Conservation (phyloP, 2,113 vertebrate genomes). For the Donacobius atricapilla region DNA sequence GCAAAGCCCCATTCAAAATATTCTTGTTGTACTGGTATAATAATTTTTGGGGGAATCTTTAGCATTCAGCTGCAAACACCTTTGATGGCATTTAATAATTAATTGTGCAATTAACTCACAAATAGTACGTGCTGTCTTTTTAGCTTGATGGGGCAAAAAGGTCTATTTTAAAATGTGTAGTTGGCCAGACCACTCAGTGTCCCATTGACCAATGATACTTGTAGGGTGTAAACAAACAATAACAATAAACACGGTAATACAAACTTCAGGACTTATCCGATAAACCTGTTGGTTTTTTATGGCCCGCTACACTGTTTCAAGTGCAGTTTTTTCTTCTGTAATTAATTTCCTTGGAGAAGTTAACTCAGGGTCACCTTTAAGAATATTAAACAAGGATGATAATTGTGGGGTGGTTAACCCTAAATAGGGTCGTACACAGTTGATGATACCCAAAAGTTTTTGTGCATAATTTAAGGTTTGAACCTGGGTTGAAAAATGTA, state of each 20-base stretch:
- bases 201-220: background rate
- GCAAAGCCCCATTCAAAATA: no score
- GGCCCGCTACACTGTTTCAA: no score
- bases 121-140: background rate
- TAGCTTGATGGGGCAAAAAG: background rate
- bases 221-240: background rate
- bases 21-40: no score
- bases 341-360: no score
- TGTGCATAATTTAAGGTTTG: background rate
- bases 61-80: background rate
- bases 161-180: background rate
- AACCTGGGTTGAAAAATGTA: background rate
- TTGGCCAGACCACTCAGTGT: background rate
- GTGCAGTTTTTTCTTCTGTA: no score
- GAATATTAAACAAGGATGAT: no score
- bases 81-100: background rate
- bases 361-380: no score
- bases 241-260: background rate
- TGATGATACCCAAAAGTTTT: background rate
- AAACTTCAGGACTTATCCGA: background rate
- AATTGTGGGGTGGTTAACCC: no score
- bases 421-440: no score
- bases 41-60: no score
- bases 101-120: background rate
- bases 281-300: background rate